Base-by-base conservation (phyloP, 1,140 invertebrate species). In the Bicyclus anynana region DNA sequence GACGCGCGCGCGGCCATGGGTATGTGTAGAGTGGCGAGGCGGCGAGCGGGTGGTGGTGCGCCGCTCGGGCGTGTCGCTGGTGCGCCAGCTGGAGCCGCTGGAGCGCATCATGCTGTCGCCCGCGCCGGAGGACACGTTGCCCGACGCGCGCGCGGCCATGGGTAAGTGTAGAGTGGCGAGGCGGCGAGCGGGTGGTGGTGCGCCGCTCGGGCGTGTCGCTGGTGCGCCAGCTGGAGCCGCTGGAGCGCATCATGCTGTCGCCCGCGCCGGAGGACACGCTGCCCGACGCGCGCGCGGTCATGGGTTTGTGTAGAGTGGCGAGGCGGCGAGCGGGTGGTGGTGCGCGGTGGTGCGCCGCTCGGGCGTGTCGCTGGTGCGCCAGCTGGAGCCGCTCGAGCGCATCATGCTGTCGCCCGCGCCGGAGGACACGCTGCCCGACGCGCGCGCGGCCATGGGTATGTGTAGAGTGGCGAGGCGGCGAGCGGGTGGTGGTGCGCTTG, bases 231-330 rank as follows among this genome's bases (percentile, higher is more conserved):
- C 91, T 94, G 71, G 94, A 95, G 74, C 90, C 93, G 0, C 77
- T 95, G 9, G 95, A 96, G 71, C 92, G 94, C 60, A 77, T 96
- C 53, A 91, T 94, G 77, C 79, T 94, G 2, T 91, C 91, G 3
- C 91, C 91, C 4, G 91, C 91, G 3, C 91, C 91, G 2, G 91
- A 94, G 35, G 65, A 66, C 2, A 69, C 66, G 1, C 42, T 68
- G 46, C 9, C 74, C 37, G 61, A 75, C 14, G 18, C 59, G 9
- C 44, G 44, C 5, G 44, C 44, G 5, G 14, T 18, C 7, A 48
- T 56, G 23, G 59, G 54, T 59, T 29, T 26, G 29, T 40, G 4
- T 13, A 16, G n/a, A 26, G 18, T 53, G 55, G 42, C 0, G 55
- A 40, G 2, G 59, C 37, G 12, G 23, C 16, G 26, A 65, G 75